Evolutionary conservation across 2,113 vertebrate genomes (phyloP), one percentile per base, ranked within the genome.

Genomic region (Erythrolamprus reginae): DNA sequence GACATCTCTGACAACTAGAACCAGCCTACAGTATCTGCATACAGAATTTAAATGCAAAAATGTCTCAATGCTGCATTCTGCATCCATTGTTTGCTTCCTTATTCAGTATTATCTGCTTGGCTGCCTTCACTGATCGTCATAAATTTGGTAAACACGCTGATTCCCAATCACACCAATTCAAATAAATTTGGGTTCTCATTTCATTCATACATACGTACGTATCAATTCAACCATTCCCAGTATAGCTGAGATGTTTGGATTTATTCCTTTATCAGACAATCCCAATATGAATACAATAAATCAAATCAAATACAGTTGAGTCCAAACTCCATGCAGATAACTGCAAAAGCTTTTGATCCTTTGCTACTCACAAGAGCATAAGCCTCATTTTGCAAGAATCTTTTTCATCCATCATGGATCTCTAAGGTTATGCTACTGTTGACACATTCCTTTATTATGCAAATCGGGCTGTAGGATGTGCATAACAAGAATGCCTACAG

Each of bases 361-460:
- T 17, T 93, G 93, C 86, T 83, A 5, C 82, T 90, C 91, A 88
- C 91, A 88, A 94, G 24, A 85, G 94, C 93, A 82, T 84, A 84
- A 91, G 86, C 58, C 92, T 94, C 87, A 95, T 94, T 93, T 95
- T 92, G 87, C 91, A 92, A 90, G 83, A 51, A 89, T 83, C 88
- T 56, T 94, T 91, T 92, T 94, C 94, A 84, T 90, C 88, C 91
- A 93, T 91, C 61, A 94, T 93, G 87, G 58, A 86, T 10, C 83
- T 88, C 90, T n/a, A 92, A 96, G 89, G 91, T 96, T 92, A 77
- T 56, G 86, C 53, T 93, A 96, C 91, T 89, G 93, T 90, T 50
- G 10, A 94, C 94, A 95, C 94, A 96, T 93, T 85, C 92, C 91
- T 90, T 93, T 92, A 93, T 96, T 97, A 96, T 87, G 58, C 96